Conservation (phyloP, 2,888 invertebrate species). For the Agelastica alni region DNA sequence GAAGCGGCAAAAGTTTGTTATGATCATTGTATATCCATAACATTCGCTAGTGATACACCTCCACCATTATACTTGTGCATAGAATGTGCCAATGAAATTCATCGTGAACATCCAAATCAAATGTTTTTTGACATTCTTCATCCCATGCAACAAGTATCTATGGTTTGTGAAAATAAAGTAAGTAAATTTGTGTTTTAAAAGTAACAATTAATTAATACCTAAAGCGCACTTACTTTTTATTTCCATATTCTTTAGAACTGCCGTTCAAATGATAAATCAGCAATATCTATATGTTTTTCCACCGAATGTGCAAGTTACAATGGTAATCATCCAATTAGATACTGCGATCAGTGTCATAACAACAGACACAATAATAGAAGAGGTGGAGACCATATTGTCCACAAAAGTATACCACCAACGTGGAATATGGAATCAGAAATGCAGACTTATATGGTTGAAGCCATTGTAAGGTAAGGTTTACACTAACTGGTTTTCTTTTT, state of each 20-base stretch:
- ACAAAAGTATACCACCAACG: conserved; percentile 82
- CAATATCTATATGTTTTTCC: conserved; percentile 94
- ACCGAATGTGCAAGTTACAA: conserved; percentile 96
- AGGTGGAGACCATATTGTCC: conserved; percentile 89
- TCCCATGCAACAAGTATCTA: conserved; percentile 93
- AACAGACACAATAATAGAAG: conserved; percentile 85
- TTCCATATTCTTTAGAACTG: conserved; percentile 72
- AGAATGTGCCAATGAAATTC: conserved; percentile 92
- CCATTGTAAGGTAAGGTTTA: conserved; percentile 77
- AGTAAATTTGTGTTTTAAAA: not conserved
- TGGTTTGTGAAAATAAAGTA: conserved; percentile 93
- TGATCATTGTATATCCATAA: conserved; percentile 89
- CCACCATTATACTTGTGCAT: conserved; percentile 96
- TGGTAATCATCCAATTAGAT: conserved; percentile 93
- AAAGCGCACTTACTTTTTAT: not conserved
- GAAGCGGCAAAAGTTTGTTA: conserved; percentile 93
- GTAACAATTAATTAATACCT: not conserved
- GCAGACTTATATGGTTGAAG: conserved; percentile 92
- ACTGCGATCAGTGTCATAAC: conserved; percentile 87
- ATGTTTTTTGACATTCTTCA: conserved; percentile 85
- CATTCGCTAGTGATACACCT: conserved; percentile 82
- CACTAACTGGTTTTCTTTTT: not conserved
- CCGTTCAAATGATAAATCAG: conserved; percentile 86
- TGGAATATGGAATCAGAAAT: conserved; percentile 90
- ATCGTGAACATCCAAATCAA: conserved; percentile 83